phyloP scores from a whole-genome alignment of 2,888 invertebrate species.

The Hemaris fuciformis region DNA sequence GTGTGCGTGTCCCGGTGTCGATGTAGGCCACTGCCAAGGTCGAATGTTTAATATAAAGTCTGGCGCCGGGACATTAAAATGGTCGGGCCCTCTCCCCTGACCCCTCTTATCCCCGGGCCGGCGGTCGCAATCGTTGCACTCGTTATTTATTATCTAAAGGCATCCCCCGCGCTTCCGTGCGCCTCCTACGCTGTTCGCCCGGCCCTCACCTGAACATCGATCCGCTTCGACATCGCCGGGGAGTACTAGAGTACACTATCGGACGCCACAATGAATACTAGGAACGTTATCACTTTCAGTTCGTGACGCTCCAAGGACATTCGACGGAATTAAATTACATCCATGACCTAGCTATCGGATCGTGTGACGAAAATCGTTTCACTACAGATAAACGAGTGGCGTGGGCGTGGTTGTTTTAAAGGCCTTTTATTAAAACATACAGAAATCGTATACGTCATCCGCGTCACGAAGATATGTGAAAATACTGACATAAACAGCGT shows the following conservation, averaged over 20 bases:
- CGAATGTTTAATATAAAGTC: slow-evolving; percentile 82
- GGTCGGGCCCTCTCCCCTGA: slow-evolving; percentile 76
- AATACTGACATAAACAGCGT: slow-evolving; percentile 38
- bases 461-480: slow-evolving; percentile 27
- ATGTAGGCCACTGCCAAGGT: slow-evolving; percentile 81
- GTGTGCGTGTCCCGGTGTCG: slow-evolving; percentile 77
- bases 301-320: slow-evolving; percentile 2
- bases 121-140: slow-evolving; percentile 80
- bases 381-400: slow-evolving; percentile 29
- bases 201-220: not conserved
- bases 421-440: slow-evolving; percentile 41
- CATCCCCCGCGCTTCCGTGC: slow-evolving; percentile 60
- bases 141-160: slow-evolving; percentile 79
- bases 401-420: slow-evolving; percentile 39
- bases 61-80: slow-evolving; percentile 81
- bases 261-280: not conserved
- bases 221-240: not conserved
- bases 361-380: slow-evolving; percentile 44
- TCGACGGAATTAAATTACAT: slow-evolving; percentile 10
- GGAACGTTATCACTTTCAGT: slow-evolving; percentile 4
- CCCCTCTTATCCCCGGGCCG: slow-evolving; percentile 66
- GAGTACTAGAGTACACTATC: not conserved
- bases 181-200: slow-evolving; percentile 31
- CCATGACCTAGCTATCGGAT: slow-evolving; percentile 58
- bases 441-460: slow-evolving; percentile 27